Evolutionary conservation across 1,140 invertebrate genomes (phyloP).

Genomic region (Wasmannia auropunctata): DNA sequence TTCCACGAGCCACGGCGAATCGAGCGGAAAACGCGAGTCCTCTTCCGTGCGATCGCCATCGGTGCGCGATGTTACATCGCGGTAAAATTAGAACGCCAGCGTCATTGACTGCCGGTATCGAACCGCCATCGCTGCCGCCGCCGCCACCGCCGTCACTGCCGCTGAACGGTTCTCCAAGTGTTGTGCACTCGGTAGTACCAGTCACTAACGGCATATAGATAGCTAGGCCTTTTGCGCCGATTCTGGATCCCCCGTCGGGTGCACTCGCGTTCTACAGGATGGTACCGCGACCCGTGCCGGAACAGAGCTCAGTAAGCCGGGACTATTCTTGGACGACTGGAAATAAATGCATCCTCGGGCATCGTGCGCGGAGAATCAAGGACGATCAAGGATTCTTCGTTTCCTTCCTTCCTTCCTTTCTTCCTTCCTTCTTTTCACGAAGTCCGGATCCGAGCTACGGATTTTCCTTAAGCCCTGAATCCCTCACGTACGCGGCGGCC

Average conservation of each 20-base stretch:
- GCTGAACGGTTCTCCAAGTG: slow-evolving; percentile 15
- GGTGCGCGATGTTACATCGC: slow-evolving; percentile 14
- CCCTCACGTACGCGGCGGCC: slow-evolving; percentile 38
- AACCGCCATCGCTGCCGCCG: background rate
- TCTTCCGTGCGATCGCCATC: slow-evolving; percentile 14
- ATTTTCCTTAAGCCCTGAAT: slow-evolving; percentile 11
- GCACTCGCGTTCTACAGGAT: background rate
- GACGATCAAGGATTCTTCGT: background rate
- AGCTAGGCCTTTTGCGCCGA: slow-evolving; percentile 14
- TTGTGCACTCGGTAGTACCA: slow-evolving; percentile 21
- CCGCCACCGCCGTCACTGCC: background rate
- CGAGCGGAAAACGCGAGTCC: slow-evolving; percentile 48
- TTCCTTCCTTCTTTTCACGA: no score
- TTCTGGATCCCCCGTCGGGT: background rate
- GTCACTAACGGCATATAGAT: slow-evolving; percentile 23
- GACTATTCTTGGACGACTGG: slow-evolving; percentile 39
- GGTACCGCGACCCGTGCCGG: slow-evolving; percentile 10
- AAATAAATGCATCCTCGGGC: slow-evolving; percentile 27
- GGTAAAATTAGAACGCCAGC: slow-evolving; percentile 52
- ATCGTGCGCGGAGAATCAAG: slow-evolving; percentile 18
- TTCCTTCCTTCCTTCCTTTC: background rate
- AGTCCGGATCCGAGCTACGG: no score
- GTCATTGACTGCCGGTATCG: slow-evolving; percentile 53
- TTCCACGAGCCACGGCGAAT: slow-evolving; percentile 27
- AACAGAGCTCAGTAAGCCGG: background rate